phyloP scores from a whole-genome alignment of 2,113 vertebrate genomes.

The Lagopus muta region DNA sequence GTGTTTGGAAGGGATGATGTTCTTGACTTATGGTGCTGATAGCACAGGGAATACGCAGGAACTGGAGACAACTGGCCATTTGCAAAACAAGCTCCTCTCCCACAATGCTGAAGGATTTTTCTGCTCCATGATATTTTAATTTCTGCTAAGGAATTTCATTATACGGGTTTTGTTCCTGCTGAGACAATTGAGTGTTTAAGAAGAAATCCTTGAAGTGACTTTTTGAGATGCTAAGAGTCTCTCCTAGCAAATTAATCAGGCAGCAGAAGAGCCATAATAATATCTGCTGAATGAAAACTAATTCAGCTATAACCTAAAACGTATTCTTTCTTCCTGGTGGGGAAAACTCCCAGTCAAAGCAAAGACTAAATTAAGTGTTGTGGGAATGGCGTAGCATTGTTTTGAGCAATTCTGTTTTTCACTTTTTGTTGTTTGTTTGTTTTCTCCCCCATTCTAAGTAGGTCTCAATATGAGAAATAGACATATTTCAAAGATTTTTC shows the following conservation, averaged over 20 bases:
- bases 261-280: conserved; percentile 34
- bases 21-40: background rate
- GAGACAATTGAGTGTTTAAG: conserved; percentile 47
- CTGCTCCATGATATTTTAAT: background rate
- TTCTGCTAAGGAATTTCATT: background rate
- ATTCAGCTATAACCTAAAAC: conserved; percentile 40
- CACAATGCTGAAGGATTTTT: background rate
- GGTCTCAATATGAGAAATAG: background rate
- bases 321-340: conserved; percentile 5
- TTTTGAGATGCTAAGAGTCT: conserved; percentile 25
- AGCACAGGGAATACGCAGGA: background rate
- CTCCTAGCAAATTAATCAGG: conserved; percentile 63
- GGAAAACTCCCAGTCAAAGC: background rate
- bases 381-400: background rate
- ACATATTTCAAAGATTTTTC: background rate
- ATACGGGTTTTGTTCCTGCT: background rate
- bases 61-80: background rate
- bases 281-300: conserved; percentile 65
- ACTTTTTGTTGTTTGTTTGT: background rate
- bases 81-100: background rate
- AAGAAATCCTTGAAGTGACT: conserved; percentile 35
- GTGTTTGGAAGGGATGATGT: fast-evolving
- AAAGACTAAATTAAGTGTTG: background rate
- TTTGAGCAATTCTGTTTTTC: background rate
- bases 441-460: background rate